Evolutionary conservation across 2,797 vertebrate genomes (phyloP).

Genomic region (Cheirogaleus major): DNA sequence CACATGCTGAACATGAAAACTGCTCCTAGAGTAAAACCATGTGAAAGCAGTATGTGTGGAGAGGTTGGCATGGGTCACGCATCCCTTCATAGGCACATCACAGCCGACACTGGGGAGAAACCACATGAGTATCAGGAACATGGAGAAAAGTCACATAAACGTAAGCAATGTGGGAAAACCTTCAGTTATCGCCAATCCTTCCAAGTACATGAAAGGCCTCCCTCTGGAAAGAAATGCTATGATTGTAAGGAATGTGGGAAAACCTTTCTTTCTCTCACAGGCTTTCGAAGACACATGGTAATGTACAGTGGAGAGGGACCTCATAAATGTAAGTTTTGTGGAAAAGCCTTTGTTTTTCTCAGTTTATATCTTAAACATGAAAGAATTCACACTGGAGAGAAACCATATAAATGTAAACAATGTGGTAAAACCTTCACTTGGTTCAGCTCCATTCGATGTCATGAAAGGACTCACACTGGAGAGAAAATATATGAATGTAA

Average conservation of each 20-base stretch:
- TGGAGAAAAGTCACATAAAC: not conserved
- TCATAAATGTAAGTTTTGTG: not conserved
- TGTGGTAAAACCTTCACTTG: not conserved
- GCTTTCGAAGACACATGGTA: not conserved
- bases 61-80: too few relatives aligned
- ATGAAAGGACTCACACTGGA: not conserved
- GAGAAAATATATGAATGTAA: not conserved
- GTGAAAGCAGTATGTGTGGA: too few relatives aligned
- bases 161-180: not conserved
- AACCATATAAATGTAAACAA: not conserved
- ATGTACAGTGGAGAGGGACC: not conserved
- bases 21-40: too few relatives aligned
- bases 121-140: not conserved
- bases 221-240: not conserved
- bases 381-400: not conserved
- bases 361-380: not conserved
- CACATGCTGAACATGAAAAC: too few relatives aligned
- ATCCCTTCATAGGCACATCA: too few relatives aligned
- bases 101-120: not conserved
- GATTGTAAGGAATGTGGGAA: not conserved
- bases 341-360: not conserved
- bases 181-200: not conserved
- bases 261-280: not conserved
- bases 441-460: too few relatives aligned
- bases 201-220: not conserved